Percentiles rank a stretch among this genome's conserved stretches.
Evolutionary conservation across 2,888 invertebrate genomes (phyloP).

Genomic region (Fragum whitleyi): DNA sequence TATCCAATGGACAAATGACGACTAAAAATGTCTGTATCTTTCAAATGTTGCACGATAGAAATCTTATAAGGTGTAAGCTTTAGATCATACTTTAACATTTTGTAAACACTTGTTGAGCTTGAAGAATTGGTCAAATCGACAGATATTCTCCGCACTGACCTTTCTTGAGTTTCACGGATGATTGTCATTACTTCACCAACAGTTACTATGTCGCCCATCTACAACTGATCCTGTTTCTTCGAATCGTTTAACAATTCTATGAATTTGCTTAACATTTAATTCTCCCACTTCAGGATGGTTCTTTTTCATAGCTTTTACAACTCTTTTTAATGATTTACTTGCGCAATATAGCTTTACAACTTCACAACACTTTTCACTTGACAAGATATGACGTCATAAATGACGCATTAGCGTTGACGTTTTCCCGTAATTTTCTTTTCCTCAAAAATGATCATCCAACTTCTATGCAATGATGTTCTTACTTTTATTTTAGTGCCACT

Average conservation of each 20-base stretch:
- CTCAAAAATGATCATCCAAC: background rate
- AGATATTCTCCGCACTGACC: conserved; percentile 22
- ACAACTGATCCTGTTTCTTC: conserved; percentile 12
- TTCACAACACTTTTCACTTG: background rate
- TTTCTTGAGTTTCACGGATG: conserved; percentile 12
- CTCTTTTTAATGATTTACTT: background rate
- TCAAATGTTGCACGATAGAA: conserved; percentile 36
- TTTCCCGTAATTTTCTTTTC: background rate
- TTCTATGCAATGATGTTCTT: background rate
- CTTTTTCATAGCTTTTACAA: background rate
- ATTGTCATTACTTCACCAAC: background rate
- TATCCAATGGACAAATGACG: conserved; percentile 27
- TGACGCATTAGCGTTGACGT: background rate
- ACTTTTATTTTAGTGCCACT: background rate
- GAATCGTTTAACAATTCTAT: conserved; percentile 23
- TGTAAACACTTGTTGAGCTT: conserved; percentile 22
- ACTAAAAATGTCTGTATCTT: conserved; percentile 23
- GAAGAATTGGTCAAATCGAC: conserved; percentile 7
- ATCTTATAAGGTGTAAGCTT: conserved; percentile 24
- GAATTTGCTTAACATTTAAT: background rate
- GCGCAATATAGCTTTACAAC: conserved; percentile 12
- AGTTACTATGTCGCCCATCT: conserved; percentile 8
- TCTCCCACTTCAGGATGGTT: background rate
- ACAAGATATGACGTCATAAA: conserved; percentile 12
- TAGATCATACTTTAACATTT: conserved; percentile 34